Percentiles rank a stretch among this genome's conserved stretches.
phyloP scores from a whole-genome alignment of 2,888 invertebrate genomes.

The Ramazzottius varieornatus region DNA sequence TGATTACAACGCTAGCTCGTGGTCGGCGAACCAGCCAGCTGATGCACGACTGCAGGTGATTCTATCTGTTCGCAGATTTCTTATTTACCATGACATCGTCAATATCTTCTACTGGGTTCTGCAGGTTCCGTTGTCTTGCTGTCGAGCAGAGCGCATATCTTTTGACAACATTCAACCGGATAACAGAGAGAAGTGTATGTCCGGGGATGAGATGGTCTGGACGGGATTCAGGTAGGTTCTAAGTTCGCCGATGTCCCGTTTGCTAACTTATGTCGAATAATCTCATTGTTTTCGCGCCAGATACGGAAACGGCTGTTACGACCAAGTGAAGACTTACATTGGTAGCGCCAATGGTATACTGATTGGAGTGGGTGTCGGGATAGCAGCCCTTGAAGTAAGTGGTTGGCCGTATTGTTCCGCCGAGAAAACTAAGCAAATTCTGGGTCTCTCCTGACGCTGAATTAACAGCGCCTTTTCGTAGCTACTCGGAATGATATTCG shows the following conservation, averaged over 20 bases:
- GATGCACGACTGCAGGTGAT: too few relatives aligned
- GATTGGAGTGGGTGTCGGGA: conserved; percentile 17
- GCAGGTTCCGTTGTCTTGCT: background rate
- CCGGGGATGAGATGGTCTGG: background rate
- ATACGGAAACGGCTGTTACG: background rate
- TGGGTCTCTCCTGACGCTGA: too few relatives aligned
- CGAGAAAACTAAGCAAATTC: too few relatives aligned
- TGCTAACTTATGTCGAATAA: too few relatives aligned
- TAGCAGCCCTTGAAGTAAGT: conserved; percentile 17
- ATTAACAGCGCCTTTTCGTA: too few relatives aligned
- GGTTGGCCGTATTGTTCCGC: too few relatives aligned
- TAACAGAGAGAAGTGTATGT: background rate
- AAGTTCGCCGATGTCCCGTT: background rate
- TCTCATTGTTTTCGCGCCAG: background rate
- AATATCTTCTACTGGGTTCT: too few relatives aligned
- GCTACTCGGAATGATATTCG: conserved; percentile 15
- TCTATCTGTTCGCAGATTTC: too few relatives aligned
- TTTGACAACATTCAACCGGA: background rate
- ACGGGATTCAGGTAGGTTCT: background rate
- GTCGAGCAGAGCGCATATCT: background rate
- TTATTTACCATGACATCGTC: too few relatives aligned
- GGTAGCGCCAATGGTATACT: conserved; percentile 7
- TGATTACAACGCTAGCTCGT: background rate
- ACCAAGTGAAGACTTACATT: background rate
- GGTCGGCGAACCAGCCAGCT: background rate